Evolutionary conservation across 2,888 invertebrate genomes (phyloP).

Genomic region (Nipponacmea schrenckii): DNA sequence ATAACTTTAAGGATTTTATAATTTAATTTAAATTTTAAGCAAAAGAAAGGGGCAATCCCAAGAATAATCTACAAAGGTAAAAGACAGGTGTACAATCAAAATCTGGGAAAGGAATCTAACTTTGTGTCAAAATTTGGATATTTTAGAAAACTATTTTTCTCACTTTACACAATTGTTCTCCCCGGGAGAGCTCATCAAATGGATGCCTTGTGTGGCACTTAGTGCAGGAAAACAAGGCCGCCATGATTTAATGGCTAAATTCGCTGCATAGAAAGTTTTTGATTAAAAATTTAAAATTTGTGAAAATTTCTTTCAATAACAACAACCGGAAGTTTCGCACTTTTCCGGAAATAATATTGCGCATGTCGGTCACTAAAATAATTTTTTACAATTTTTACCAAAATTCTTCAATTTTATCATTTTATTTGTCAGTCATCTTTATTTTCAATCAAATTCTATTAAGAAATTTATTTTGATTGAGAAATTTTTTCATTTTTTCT

Average conservation of each 20-base stretch:
- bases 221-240: constrained; percentile 88
- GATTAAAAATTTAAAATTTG: not conserved
- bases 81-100: no score
- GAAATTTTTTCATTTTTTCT: not conserved
- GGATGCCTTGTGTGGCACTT: constrained; percentile 95
- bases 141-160: constrained; percentile 54
- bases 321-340: constrained; percentile 20
- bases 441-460: no score
- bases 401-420: no score
- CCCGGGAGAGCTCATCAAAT: constrained; percentile 93
- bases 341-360: constrained; percentile 8
- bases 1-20: no score
- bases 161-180: constrained; percentile 97
- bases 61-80: no score
- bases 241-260: constrained; percentile 36
- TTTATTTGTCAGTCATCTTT: no score
- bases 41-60: no score
- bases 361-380: constrained; percentile 9
- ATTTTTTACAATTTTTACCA: not conserved
- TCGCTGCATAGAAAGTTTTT: not conserved
- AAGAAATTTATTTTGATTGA: no score
- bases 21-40: no score
- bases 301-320: not conserved
- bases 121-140: no score
- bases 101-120: no score